Evolutionary conservation across 1,140 invertebrate species (phyloP).

Genomic region (Meteorus sp.): DNA sequence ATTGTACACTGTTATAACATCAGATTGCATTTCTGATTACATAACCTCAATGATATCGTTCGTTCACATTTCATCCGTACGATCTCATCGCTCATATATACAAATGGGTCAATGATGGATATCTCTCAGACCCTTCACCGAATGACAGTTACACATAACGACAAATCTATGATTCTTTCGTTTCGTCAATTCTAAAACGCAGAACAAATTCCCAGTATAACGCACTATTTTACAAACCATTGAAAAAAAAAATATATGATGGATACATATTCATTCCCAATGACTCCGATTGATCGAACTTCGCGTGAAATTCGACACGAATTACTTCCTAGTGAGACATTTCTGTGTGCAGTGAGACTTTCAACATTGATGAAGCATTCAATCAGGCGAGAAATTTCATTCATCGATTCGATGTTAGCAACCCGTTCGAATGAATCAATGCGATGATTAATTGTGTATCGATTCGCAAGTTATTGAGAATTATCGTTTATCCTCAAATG

Average conservation of each 20-base stretch:
- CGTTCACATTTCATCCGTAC: background rate
- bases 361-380: background rate
- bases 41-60: background rate
- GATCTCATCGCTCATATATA: conserved; percentile 2
- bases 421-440: too few relatives aligned
- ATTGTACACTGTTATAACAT: background rate
- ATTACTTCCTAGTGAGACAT: background rate
- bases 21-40: too few relatives aligned
- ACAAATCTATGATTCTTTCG: background rate
- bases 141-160: background rate
- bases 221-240: background rate
- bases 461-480: background rate
- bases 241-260: background rate
- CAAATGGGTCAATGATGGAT: conserved; percentile 1
- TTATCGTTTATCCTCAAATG: conserved; percentile 3
- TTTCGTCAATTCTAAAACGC: background rate
- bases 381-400: background rate
- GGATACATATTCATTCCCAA: background rate
- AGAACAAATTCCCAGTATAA: too few relatives aligned
- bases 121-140: background rate
- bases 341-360: background rate
- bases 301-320: conserved; percentile 5
- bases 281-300: background rate
- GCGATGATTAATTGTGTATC: too few relatives aligned
- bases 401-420: background rate